phyloP scores from a whole-genome alignment of 1,140 invertebrate genomes.

The Capitella teleta region DNA sequence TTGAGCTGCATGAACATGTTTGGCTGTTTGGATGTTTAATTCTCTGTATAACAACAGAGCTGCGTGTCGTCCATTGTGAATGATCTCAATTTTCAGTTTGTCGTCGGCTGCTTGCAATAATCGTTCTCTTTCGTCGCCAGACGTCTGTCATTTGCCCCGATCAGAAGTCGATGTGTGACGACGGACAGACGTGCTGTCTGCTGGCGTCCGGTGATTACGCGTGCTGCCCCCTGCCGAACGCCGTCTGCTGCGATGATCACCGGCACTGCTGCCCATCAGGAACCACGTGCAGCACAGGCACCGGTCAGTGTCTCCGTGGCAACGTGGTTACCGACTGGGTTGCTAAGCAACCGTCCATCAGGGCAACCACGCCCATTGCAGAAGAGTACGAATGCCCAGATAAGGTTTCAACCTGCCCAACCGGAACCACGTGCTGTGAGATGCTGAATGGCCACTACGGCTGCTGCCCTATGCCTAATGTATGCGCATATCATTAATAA shows the following conservation, averaged over 20 bases:
- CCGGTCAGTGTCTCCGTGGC: background rate
- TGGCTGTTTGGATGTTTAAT: too few species aligned
- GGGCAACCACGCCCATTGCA: background rate
- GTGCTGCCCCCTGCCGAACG: conserved; percentile 19
- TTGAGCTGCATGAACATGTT: too few species aligned
- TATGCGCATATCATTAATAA: conserved; percentile 7
- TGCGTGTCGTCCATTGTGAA: too few species aligned
- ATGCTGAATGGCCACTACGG: conserved; percentile 16
- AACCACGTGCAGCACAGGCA: conserved; percentile 17
- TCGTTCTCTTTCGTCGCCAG: too few species aligned
- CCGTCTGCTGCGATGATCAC: conserved; percentile 27
- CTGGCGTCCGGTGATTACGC: conserved; percentile 15
- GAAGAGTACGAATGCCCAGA: background rate
- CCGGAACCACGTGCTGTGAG: conserved; percentile 20
- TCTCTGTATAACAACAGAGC: too few species aligned
- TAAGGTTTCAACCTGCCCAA: conserved; percentile 11
- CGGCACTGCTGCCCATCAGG: conserved; percentile 30
- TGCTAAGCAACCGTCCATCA: conserved; percentile 3
- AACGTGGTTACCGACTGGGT: background rate
- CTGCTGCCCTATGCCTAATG: conserved; percentile 18
- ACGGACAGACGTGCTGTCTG: conserved; percentile 21
- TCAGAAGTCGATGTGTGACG: conserved; percentile 15
- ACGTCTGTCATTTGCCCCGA: conserved; percentile 9
- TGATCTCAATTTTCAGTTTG: too few species aligned
- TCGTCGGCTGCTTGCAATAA: too few species aligned